Conservation (phyloP, 2,113 vertebrate species). For the Bettongia penicillata region DNA sequence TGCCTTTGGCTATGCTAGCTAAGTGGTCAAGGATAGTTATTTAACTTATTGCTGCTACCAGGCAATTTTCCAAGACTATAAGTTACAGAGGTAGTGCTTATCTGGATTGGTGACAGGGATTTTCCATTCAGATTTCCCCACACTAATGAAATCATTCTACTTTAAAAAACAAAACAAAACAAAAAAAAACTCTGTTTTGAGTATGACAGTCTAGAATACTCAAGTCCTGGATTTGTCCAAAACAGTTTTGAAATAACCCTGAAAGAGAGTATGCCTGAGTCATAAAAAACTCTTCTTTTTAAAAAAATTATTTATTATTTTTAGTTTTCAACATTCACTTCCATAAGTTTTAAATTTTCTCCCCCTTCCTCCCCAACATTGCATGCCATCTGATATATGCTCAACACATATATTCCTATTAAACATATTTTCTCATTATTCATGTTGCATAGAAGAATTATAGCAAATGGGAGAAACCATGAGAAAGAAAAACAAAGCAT, state of each 20-base stretch:
- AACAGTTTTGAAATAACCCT: constrained; percentile 32
- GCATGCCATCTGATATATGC: no score
- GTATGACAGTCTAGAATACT: constrained; percentile 47
- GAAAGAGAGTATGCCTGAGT: constrained; percentile 33
- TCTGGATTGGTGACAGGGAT: not conserved
- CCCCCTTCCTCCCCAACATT: no score
- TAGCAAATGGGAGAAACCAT: no score
- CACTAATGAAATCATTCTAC: not conserved
- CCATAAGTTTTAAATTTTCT: no score
- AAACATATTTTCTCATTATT: no score
- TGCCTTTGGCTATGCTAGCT: not conserved
- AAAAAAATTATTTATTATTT: no score
- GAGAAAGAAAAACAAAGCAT: no score
- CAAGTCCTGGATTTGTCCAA: constrained; percentile 45
- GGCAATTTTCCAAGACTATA: not conserved
- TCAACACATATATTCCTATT: no score
- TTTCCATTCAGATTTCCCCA: not conserved
- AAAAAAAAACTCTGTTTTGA: not conserved
- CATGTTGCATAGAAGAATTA: no score
- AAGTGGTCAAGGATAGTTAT: not conserved
- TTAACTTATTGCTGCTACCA: not conserved
- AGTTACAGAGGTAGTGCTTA: not conserved
- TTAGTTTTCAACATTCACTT: no score
- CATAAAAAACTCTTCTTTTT: constrained; percentile 32
- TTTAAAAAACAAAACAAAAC: not conserved